Evolutionary conservation across 2,797 vertebrate species (phyloP), one percentile per base, ranked within the genome.

Genomic region (Clamator glandarius): DNA sequence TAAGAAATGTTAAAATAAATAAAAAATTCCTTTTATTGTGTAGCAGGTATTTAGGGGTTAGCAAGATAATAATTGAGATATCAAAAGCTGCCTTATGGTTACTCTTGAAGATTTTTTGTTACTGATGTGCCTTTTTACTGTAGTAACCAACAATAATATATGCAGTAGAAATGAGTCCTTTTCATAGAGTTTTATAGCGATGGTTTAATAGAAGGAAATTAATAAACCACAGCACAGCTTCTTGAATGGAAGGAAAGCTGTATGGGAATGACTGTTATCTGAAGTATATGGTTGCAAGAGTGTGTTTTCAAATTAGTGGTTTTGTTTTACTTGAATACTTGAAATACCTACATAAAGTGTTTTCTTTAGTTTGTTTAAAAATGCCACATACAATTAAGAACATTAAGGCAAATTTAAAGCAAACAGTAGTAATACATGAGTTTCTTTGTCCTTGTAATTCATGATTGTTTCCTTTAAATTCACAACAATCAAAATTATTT

Each of bases 1-100:
- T 84, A 75, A 54, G 58, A 58, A 76, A 77, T 55, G 21, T 80
- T 88, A 82, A 83, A 77, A 6, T 84, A 21, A 79, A 87, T 77
- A 84, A 70, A 89, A 89, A 12, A 58, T 92, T 58, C 41, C 36
- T 93, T 86, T 42, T 73, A 12, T 75, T 81, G 29, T 51, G 14
- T 67, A 67, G 24, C 5, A 7, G n/a, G 50, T 78, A 31, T 68
- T 76, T 80, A 91, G 84, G 59, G 46, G 23, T 61, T 86, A 90
- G 54, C 46, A 72, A 83, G 84, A 92, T 77, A 85, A 44, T 77
- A 66, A 61, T 14, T 92, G 57, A 74, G 70, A 87, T 92, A 84
- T 29, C 26, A 15, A 68, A 29, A 81, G 14, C 51, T 72, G 39
- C 78, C 59, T 64, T 74, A 20, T 1, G 5, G 33, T 18, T 78